Percentiles rank a stretch among this genome's conserved stretches.
These are phyloP conservation scores for Myiozetetes cayanensis DNA, from an alignment of 2,113 vertebrate species.

Conservation along the genomic window DNA sequence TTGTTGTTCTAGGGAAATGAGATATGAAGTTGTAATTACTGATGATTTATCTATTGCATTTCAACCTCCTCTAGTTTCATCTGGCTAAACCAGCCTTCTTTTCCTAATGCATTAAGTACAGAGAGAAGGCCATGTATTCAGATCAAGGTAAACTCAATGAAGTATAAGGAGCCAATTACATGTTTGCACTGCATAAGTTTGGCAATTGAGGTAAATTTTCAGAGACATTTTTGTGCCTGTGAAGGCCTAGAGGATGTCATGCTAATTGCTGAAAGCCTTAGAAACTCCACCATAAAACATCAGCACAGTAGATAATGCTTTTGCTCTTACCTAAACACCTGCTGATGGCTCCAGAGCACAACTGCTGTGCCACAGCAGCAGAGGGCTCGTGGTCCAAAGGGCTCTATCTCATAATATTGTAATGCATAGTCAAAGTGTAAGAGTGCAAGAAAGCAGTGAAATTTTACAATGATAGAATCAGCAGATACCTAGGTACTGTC, in stretches of 20 bases:
- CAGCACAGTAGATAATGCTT: not conserved
- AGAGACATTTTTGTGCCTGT: not conserved
- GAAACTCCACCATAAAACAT: not conserved
- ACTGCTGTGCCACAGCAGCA: not conserved
- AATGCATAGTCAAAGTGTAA: not conserved
- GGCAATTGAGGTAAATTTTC: not conserved
- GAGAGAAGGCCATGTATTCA: not conserved
- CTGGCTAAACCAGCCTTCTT: not conserved
- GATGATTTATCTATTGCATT: not conserved
- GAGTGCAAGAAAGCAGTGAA: not conserved
- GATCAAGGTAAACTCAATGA: not conserved
- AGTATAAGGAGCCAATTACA: not conserved
- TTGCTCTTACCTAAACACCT: not conserved
- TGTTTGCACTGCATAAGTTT: not conserved
- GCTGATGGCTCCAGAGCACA: not conserved
- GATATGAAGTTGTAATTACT: not conserved
- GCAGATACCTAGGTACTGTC: not conserved
- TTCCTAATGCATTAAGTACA: not conserved
- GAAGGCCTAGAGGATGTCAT: not conserved
- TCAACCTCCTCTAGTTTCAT: not conserved
- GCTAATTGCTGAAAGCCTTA: not conserved
- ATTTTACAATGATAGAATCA: not conserved
- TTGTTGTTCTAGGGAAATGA: not conserved
- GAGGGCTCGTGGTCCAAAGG: not conserved
- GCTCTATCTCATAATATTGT: not conserved